These are phyloP conservation scores for Rynchops niger DNA, from an alignment of 2,113 vertebrate species.

Conservation along the genomic window DNA sequence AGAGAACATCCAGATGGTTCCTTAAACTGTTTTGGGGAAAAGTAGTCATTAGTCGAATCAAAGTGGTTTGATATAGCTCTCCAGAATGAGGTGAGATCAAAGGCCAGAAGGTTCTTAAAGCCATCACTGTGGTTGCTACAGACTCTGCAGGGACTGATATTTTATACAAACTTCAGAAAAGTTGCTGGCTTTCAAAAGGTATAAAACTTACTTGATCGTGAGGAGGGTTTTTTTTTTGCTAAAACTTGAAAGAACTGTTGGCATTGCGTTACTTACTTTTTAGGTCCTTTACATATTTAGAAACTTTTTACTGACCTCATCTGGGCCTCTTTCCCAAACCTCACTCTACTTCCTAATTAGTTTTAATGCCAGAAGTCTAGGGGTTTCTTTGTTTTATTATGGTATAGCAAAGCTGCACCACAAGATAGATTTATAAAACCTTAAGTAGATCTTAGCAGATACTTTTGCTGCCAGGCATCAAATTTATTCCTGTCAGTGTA, in stretches of 20 bases:
- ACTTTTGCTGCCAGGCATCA: background rate
- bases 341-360: background rate
- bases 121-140: background rate
- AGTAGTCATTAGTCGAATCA: background rate
- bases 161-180: background rate
- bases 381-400: background rate
- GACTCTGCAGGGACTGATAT: background rate
- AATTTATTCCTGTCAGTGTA: slow-evolving; percentile 20
- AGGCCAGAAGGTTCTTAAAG: background rate
- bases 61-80: background rate
- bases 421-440: slow-evolving; percentile 30
- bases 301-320: slow-evolving; percentile 14
- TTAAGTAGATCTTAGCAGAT: slow-evolving; percentile 11
- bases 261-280: background rate
- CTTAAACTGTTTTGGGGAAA: background rate
- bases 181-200: background rate
- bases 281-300: background rate
- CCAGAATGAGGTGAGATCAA: background rate
- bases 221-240: background rate
- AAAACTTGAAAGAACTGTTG: background rate
- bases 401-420: background rate
- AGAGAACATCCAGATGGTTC: background rate
- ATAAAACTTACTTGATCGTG: background rate
- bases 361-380: background rate
- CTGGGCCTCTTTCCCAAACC: background rate